phyloP scores from a whole-genome alignment of 2,888 invertebrate genomes.

The Agrilus cyanescens region DNA sequence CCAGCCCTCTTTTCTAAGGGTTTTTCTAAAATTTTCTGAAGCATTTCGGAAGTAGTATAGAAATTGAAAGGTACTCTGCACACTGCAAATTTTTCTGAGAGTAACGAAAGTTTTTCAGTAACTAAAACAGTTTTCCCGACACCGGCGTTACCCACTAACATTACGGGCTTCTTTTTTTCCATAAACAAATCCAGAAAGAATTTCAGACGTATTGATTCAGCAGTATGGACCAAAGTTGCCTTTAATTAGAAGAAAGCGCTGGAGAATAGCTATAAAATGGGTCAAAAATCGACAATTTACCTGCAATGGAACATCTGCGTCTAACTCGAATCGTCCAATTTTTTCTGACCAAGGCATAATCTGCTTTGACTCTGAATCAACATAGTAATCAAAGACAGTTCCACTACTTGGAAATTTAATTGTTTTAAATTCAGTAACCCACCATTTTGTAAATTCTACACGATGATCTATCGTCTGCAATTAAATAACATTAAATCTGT shows the following conservation, averaged over 20 bases:
- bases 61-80: slow-evolving; percentile 93
- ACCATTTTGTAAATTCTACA: slow-evolving; percentile 92
- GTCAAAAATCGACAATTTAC: slow-evolving; percentile 32
- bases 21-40: slow-evolving; percentile 86
- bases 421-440: slow-evolving; percentile 90
- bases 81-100: slow-evolving; percentile 78
- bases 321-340: slow-evolving; percentile 81
- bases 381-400: slow-evolving; percentile 90
- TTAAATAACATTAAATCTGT: not conserved
- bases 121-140: slow-evolving; percentile 86
- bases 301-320: slow-evolving; percentile 83
- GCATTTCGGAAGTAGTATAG: slow-evolving; percentile 89
- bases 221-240: slow-evolving; percentile 85
- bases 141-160: slow-evolving; percentile 89
- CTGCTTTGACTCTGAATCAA: slow-evolving; percentile 81
- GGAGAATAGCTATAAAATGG: not conserved
- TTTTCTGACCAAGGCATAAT: slow-evolving; percentile 84
- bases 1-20: slow-evolving; percentile 90
- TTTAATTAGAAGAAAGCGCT: slow-evolving; percentile 29
- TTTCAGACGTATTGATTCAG: slow-evolving; percentile 82
- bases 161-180: slow-evolving; percentile 80
- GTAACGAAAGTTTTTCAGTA: slow-evolving; percentile 55
- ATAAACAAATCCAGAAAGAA: slow-evolving; percentile 84
- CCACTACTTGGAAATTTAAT: slow-evolving; percentile 85
- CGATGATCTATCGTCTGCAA: slow-evolving; percentile 51